These are phyloP conservation scores for Opisthograptis luteolata DNA, from an alignment of 2,888 invertebrate species.

Conservation along the genomic window DNA sequence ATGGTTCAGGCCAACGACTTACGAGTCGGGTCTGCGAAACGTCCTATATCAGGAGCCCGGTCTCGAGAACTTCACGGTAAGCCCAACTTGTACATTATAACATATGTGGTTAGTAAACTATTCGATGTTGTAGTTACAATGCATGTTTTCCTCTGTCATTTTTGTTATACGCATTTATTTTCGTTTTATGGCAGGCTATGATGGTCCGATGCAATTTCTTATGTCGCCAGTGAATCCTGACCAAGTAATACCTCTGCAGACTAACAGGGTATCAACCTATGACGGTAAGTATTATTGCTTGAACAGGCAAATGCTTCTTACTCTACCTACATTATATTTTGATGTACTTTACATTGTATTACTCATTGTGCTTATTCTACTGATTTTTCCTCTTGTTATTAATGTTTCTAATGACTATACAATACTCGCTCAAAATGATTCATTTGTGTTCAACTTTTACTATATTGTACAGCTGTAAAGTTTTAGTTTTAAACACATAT, in stretches of 20 bases:
- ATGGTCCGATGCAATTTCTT: conserved; percentile 94
- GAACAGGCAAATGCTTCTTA: conserved; percentile 7
- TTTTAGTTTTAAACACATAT: not conserved
- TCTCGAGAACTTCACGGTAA: conserved; percentile 88
- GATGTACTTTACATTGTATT: conserved; percentile 19
- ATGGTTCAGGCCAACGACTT: conserved; percentile 95
- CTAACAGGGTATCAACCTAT: conserved; percentile 80
- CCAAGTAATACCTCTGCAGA: conserved; percentile 86
- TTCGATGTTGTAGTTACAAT: conserved; percentile 46
- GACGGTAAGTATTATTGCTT: conserved; percentile 70
- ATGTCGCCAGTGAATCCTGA: conserved; percentile 93
- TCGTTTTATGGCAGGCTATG: conserved; percentile 87
- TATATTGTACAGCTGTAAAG: not conserved
- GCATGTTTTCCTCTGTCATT: conserved; percentile 56
- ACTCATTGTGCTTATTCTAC: conserved; percentile 32
- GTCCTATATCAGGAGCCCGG: conserved; percentile 87
- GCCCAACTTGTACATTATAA: conserved; percentile 14
- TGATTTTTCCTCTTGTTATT: conserved; percentile 14
- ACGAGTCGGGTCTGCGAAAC: conserved; percentile 87
- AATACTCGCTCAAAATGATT: not conserved
- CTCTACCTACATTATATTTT: conserved; percentile 5
- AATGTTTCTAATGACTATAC: not conserved
- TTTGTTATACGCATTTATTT: conserved; percentile 66
- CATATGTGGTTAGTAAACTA: conserved; percentile 16
- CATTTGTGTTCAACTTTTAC: not conserved